phyloP scores from a whole-genome alignment of 2,797 vertebrate species.

The Todus mexicanus region DNA sequence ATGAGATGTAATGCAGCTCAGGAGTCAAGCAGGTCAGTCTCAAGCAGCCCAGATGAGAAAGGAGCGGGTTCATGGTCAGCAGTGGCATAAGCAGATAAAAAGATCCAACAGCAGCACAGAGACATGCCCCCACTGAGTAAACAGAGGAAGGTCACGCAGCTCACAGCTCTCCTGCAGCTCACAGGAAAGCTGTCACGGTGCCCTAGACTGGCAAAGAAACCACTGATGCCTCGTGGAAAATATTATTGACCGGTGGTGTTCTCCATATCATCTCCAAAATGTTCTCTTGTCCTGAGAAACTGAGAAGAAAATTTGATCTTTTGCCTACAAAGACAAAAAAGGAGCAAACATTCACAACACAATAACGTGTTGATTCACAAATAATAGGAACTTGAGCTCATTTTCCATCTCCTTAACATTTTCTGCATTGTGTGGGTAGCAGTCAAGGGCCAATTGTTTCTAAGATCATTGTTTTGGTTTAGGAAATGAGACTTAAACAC shows the following conservation, averaged over 20 bases:
- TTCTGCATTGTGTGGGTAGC: background rate
- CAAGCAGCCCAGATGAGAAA: background rate
- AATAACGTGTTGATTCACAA: constrained; percentile 3
- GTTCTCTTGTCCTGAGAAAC: background rate
- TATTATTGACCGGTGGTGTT: background rate
- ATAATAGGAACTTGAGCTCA: background rate
- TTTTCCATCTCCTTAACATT: constrained; percentile 47
- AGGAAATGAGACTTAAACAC: background rate
- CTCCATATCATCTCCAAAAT: background rate
- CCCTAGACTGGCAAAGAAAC: background rate
- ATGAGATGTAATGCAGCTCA: background rate
- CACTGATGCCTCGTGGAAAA: background rate
- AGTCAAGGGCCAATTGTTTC: background rate
- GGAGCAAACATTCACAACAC: background rate
- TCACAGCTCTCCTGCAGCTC: background rate
- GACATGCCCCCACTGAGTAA: background rate
- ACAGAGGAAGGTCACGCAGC: background rate
- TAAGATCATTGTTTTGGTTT: background rate
- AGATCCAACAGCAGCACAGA: background rate
- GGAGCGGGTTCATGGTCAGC: background rate
- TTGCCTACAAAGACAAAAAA: background rate
- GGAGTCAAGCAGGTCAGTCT: background rate
- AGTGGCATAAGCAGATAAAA: constrained; percentile 14
- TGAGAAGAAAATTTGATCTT: background rate
- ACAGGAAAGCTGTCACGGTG: background rate